Evolutionary conservation across 2,113 vertebrate species (phyloP).

Genomic region (Tetrao urogallus): DNA sequence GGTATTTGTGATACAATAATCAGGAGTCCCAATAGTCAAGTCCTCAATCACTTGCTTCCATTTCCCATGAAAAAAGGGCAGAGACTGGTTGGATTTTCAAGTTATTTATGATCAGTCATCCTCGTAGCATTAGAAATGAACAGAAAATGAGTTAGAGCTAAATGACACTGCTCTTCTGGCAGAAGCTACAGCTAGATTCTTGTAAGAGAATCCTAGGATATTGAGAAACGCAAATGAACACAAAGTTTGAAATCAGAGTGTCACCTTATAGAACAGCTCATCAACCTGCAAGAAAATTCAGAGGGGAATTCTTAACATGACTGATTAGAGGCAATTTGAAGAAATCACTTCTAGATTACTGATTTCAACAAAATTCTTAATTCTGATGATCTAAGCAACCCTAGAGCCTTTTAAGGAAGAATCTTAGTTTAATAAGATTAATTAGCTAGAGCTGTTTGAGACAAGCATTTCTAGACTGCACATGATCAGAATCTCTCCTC

Average conservation of each 20-base stretch:
- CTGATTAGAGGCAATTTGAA: slow-evolving; percentile 25
- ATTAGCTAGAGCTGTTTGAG: not conserved
- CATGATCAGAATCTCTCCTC: not conserved
- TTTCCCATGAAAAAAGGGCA: not conserved
- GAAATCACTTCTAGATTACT: slow-evolving; percentile 20
- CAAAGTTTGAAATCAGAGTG: slow-evolving; percentile 80
- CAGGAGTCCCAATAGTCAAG: not conserved
- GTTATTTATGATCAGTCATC: slow-evolving; percentile 32
- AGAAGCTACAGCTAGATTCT: slow-evolving; percentile 79
- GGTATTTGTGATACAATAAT: not conserved
- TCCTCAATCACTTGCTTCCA: not conserved
- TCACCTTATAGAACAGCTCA: slow-evolving; percentile 87
- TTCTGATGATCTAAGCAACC: not conserved
- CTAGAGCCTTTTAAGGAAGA: not conserved
- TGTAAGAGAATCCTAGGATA: slow-evolving; percentile 78
- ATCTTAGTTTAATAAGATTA: not conserved
- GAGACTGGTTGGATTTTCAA: slow-evolving; percentile 67
- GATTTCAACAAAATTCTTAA: not conserved
- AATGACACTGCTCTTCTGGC: slow-evolving; percentile 56
- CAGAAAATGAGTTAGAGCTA: slow-evolving; percentile 68
- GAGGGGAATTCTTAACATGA: slow-evolving; percentile 72
- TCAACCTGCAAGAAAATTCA: slow-evolving; percentile 90
- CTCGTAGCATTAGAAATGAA: slow-evolving; percentile 69
- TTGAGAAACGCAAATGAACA: slow-evolving; percentile 71
- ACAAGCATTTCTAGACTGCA: not conserved